Conservation (phyloP, 1,140 invertebrate genomes). For the Lutraria rhynchaena region DNA sequence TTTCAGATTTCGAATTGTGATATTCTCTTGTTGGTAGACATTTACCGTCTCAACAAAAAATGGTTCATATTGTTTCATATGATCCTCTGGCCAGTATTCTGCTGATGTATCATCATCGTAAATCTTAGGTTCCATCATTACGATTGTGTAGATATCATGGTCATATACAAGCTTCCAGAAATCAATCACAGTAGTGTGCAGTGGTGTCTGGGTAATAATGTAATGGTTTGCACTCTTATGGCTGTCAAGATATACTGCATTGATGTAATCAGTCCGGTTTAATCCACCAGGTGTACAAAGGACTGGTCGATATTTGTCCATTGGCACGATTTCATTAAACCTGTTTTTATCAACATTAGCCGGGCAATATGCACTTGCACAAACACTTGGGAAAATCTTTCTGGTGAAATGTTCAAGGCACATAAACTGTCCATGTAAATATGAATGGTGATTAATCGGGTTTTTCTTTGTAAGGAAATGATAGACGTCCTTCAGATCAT, state of each 20-base stretch:
- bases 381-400: constrained; percentile 61
- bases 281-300: constrained; percentile 69
- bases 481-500: constrained; percentile 73
- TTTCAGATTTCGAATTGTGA: constrained; percentile 74
- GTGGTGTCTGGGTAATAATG: constrained; percentile 80
- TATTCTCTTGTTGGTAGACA: constrained; percentile 74
- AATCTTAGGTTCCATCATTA: constrained; percentile 77
- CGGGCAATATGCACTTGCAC: constrained; percentile 63
- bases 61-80: constrained; percentile 74
- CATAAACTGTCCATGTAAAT: constrained; percentile 78
- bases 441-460: constrained; percentile 71
- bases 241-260: constrained; percentile 77
- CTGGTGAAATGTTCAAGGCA: constrained; percentile 73
- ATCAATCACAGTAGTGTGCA: constrained; percentile 78
- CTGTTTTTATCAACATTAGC: constrained; percentile 77
- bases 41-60: constrained; percentile 75
- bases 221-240: constrained; percentile 73
- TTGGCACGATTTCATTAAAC: constrained; percentile 74
- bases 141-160: constrained; percentile 75
- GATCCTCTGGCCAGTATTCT: constrained; percentile 77
- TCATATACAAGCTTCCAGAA: constrained; percentile 82
- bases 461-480: constrained; percentile 72
- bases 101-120: constrained; percentile 77
- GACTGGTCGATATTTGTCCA: constrained; percentile 69
- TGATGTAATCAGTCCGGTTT: constrained; percentile 83